Base-by-base conservation (phyloP, 2,888 invertebrate species). In the Chloroclysta siterata region DNA sequence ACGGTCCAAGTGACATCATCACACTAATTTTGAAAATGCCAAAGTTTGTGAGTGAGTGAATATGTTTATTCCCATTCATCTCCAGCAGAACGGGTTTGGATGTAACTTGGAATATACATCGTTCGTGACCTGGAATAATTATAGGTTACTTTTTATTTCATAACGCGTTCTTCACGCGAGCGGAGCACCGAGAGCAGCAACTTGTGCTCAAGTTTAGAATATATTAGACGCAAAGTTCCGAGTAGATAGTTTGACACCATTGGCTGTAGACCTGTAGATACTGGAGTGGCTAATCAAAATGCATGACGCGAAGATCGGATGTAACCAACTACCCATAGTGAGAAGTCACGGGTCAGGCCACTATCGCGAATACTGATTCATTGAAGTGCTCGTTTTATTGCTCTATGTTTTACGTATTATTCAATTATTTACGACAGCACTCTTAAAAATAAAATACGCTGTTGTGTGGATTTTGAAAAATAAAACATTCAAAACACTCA, bases 291-390 rank as follows among this genome's bases (percentile, higher is more conserved):
- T 65, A 58, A 74, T 74, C 62, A 71, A 61, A 71, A 77, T 74
- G 69, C 75, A 63, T 71, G 71, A 60, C 67, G 68, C 68, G 53
- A 65, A 61, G 56, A 53, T 67, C 59, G 73, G 68, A 72, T 69
- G 69, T 68, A 65, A 54, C 65, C 63, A 56, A 56, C 67, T 22
- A 64, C 42, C 59, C 62, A 61, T 63, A 67, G 67, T 52, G 55
- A 52, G 64, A 58, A 65, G 63, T 65, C 66, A 69, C 63, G 63
- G 58, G 63, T 48, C 63, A 57, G 65, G 51, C 47, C 44, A 60
- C 67, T 54, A 57, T 57, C 62, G 55, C 60, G 62, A 70, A 68
- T 68, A 63, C 63, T 60, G 57, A 67, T 51, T 57, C 44, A 48
- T 33, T 44, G 28, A 28, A 42, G 52, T 44, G 6, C 36, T 36